phyloP scores from a whole-genome alignment of 1,140 invertebrate genomes.

The Campoletis sonorensis region DNA sequence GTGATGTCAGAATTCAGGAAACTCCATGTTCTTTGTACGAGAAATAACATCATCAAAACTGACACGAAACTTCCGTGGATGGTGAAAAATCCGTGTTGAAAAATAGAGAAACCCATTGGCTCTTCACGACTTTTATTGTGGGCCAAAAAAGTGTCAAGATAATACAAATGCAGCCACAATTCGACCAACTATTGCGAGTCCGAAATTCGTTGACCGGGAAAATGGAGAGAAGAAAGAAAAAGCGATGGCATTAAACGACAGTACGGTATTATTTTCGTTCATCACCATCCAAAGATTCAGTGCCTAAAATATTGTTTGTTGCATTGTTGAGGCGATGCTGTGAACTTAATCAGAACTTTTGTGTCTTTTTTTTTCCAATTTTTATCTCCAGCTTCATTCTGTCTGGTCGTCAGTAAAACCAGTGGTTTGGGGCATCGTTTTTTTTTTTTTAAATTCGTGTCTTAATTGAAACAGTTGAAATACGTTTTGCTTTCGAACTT shows the following conservation, averaged over 20 bases:
- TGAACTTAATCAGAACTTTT: not conserved
- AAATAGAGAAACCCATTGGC: conserved; percentile 22
- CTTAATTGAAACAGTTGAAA: no score
- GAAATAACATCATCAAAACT: conserved; percentile 43
- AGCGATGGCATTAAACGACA: conserved; percentile 37
- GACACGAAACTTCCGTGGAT: conserved; percentile 45
- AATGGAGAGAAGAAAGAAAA: conserved; percentile 20
- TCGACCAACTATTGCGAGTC: no score
- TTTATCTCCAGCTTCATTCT: no score
- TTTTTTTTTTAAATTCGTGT: no score
- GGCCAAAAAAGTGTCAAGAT: not conserved
- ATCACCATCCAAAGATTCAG: conserved; percentile 33
- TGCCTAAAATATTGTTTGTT: conserved; percentile 23
- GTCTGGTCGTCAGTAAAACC: no score
- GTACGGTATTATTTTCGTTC: not conserved
- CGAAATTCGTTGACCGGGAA: no score
- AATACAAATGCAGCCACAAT: no score
- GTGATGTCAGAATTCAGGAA: conserved; percentile 77
- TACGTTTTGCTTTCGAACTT: no score
- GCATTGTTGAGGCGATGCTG: no score
- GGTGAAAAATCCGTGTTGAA: conserved; percentile 42
- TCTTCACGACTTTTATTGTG: not conserved
- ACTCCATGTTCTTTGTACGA: conserved; percentile 44
- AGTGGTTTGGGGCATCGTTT: no score
- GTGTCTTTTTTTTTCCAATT: not conserved